Percentiles rank a stretch among this genome's conserved stretches.
phyloP scores from a whole-genome alignment of 2,113 vertebrate genomes.

The Rhinichthys klamathensis region DNA sequence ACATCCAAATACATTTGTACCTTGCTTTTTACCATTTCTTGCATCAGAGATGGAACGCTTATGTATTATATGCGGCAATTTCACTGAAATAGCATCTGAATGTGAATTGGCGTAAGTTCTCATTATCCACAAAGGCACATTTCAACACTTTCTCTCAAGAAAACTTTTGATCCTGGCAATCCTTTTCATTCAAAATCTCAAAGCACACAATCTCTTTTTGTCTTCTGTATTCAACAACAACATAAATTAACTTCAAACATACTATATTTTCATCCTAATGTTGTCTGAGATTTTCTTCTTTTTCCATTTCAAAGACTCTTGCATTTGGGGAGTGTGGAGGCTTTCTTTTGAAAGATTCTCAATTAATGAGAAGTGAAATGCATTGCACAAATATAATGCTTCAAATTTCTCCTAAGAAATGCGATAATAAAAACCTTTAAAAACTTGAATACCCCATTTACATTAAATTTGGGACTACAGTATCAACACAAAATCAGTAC shows the following conservation, averaged over 20 bases:
- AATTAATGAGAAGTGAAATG: neutral
- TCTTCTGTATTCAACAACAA: constrained; percentile 19
- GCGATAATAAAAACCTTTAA: neutral
- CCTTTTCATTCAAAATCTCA: constrained; percentile 31
- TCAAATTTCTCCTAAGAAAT: neutral
- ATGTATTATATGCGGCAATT: neutral
- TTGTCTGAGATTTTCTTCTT: constrained; percentile 1
- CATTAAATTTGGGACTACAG: neutral
- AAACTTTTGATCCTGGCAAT: constrained; percentile 17
- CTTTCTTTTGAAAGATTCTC: neutral
- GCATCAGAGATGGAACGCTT: constrained; percentile 11
- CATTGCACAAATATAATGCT: neutral
- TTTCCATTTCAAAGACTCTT: neutral
- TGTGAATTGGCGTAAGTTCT: neutral
- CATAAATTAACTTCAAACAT: constrained; percentile 3
- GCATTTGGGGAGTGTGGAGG: neutral
- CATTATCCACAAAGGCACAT: constrained; percentile 24
- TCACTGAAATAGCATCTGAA: constrained; percentile 26
- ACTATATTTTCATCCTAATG: constrained; percentile 26
- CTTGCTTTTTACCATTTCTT: constrained; percentile 18
- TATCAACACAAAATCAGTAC: neutral
- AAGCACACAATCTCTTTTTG: neutral
- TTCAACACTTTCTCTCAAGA: neutral
- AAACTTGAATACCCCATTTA: neutral
- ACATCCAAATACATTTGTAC: constrained; percentile 17